Evolutionary conservation across 1,140 invertebrate species (phyloP).

Genomic region (Forficula auricularia): DNA sequence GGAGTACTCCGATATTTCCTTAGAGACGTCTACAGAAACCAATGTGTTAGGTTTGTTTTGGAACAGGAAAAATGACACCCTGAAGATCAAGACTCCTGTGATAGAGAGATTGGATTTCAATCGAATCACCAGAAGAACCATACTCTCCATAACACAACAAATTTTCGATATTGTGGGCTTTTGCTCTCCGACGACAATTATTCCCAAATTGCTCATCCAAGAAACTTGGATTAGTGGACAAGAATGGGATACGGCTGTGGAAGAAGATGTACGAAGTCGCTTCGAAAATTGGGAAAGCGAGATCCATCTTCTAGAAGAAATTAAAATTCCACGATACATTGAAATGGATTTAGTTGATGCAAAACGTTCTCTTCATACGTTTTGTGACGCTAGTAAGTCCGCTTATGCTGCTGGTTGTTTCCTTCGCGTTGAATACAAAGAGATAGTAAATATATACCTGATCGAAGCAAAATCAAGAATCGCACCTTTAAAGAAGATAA

Average conservation of each 20-base stretch:
- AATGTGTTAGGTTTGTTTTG: conserved; percentile 15
- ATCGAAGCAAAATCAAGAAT: conserved; percentile 20
- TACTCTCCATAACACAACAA: conserved; percentile 16
- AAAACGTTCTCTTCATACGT: conserved; percentile 16
- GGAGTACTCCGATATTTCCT: conserved; percentile 11
- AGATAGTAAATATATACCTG: conserved; percentile 11
- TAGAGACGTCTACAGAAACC: conserved; percentile 3
- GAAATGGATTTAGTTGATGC: background rate
- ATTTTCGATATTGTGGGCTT: conserved; percentile 23
- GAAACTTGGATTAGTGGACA: conserved; percentile 14
- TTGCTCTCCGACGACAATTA: conserved; percentile 15
- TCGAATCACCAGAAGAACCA: conserved; percentile 11
- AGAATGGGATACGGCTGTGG: conserved; percentile 14
- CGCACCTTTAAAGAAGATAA: conserved; percentile 18
- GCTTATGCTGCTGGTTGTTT: conserved; percentile 21
- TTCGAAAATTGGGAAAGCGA: conserved; percentile 15
- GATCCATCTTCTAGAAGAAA: conserved; percentile 9
- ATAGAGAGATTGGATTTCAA: background rate
- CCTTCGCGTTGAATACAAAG: conserved; percentile 9
- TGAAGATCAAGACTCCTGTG: conserved; percentile 7
- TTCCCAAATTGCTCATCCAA: conserved; percentile 18
- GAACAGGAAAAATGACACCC: conserved; percentile 12
- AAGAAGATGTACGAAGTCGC: conserved; percentile 6
- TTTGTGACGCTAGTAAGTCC: conserved; percentile 21
- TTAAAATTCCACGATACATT: conserved; percentile 16